Base-by-base conservation (phyloP, 2,113 vertebrate genomes). In the Nymphicus hollandicus region DNA sequence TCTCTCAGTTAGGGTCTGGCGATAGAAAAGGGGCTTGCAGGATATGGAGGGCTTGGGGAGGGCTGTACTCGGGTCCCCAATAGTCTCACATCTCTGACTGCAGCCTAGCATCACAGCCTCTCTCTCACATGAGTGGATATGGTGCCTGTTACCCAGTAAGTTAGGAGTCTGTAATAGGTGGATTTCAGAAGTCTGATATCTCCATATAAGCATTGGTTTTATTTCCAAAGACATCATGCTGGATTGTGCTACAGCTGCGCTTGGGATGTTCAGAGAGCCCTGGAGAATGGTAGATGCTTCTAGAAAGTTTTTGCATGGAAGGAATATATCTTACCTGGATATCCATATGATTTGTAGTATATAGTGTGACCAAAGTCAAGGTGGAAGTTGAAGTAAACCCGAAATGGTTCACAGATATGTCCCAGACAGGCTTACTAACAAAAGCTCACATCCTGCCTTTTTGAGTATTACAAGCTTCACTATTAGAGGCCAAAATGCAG, bases 131-230 rank as follows among this genome's bases (percentile, higher is more conserved):
- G 46, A 39, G 27, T 16, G 24, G 60, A 56, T 33, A 35, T 0
- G 0, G 9, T 1, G 1, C 31, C 17, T 3, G 2, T 70, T 61
- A 58, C 9, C 46, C 46, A 33, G 22, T 25, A 76, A n/a, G 19
- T 8, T n/a, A 52, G 41, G 25, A 49, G 7, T 28, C 46, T 64
- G 2, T 13, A 35, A 23, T 18, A 53, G 14, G 23, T 17, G 41
- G 13, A 39, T 29, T 81, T 78, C n/a, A 58, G 58, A 68, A 63
- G 25, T 41, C 41, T 43, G 61, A 0, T 66, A 39, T 39, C 81
- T 81, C 43, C 23, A 8, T 22, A 4, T 29, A 37, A 86, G 9
- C 11, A 17, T 20, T 65, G 27, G 3, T 70, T 77, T 71, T 46
- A 13, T 79, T 84, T 78, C 61, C 39, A 68, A 29, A 60, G 35